Conservation (phyloP, 2,113 vertebrate species). For the Gorsachius goisagi region DNA sequence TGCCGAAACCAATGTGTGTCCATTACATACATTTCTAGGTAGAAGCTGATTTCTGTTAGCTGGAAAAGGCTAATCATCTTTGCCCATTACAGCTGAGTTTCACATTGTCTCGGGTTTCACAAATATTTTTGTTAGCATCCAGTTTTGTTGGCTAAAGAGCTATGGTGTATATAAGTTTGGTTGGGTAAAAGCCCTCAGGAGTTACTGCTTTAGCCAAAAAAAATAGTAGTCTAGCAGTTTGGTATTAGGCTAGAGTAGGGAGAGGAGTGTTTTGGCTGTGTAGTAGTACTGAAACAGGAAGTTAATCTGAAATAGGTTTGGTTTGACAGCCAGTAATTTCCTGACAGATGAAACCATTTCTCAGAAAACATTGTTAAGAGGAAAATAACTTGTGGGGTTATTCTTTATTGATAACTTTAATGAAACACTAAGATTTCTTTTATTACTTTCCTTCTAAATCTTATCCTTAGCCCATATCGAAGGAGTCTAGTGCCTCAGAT, state of each 20-base stretch:
- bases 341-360: slow-evolving; percentile 73
- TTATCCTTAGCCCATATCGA: neutral
- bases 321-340: slow-evolving; percentile 71
- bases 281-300: slow-evolving; percentile 72
- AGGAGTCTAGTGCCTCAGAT: neutral
- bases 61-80: neutral
- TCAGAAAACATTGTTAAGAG: slow-evolving; percentile 67
- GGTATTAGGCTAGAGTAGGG: neutral
- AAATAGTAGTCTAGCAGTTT: neutral
- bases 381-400: slow-evolving; percentile 6
- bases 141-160: neutral
- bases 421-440: neutral
- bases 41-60: neutral
- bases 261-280: slow-evolving; percentile 2
- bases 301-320: slow-evolving; percentile 65
- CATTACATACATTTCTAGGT: neutral
- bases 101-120: neutral
- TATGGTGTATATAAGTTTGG: neutral
- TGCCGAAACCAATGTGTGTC: neutral
- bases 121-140: neutral
- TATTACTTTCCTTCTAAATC: neutral
- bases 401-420: neutral
- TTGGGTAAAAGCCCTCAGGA: neutral
- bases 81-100: neutral
- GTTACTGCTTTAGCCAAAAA: neutral